phyloP scores from a whole-genome alignment of 2,113 vertebrate genomes.

The Patagioenas fasciata region DNA sequence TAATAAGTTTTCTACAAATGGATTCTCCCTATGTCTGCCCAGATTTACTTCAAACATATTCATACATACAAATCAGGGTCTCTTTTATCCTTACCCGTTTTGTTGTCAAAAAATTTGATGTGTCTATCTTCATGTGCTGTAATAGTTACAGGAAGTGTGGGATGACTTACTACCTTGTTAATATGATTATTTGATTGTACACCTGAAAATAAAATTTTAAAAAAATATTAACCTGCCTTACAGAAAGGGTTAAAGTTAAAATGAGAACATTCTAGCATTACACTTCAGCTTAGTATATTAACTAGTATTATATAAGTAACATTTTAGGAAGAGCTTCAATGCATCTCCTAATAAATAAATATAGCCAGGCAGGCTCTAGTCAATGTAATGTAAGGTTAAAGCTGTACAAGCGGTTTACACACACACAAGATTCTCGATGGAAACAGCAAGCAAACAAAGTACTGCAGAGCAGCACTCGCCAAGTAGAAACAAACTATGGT shows the following conservation, averaged over 20 bases:
- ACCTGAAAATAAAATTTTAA: conserved; percentile 69
- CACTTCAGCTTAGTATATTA: background rate
- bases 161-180: conserved; percentile 96
- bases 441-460: background rate
- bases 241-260: background rate
- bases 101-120: conserved; percentile 99
- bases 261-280: background rate
- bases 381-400: background rate
- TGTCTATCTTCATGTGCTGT: conserved; percentile 96
- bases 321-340: background rate
- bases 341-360: background rate
- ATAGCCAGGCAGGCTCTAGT: background rate
- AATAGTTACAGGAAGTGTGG: conserved; percentile 96
- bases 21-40: background rate
- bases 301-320: background rate
- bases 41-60: background rate
- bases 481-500: background rate
- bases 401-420: background rate
- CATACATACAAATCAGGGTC: background rate
- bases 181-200: conserved; percentile 88
- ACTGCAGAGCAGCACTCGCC: background rate
- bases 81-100: conserved; percentile 85
- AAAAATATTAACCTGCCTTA: background rate
- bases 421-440: background rate
- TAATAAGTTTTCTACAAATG: background rate